Evolutionary conservation across 92 coral and sea anemone genomes (phyloP), one percentile per base, ranked within the genome.

Genomic region (Bergia sp.): DNA sequence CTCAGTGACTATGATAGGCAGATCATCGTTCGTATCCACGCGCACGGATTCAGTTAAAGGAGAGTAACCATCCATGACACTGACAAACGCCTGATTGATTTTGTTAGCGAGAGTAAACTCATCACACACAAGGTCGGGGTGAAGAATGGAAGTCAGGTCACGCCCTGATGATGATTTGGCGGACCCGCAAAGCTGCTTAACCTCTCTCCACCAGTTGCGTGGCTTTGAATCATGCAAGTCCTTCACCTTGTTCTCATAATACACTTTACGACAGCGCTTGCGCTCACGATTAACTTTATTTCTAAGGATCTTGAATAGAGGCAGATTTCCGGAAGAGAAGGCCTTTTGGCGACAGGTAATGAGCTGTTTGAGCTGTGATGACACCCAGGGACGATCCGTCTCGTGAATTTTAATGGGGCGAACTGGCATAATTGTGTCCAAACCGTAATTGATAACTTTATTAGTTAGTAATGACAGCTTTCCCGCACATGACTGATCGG

Each of bases 341-440:
- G 92, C 92, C 89, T 92, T 92, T 93, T 93, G 93, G 72, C 95
- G 85, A 29, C 88, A 89, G 66, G 85, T 39, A 74, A 93, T 88
- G 74, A 93, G 93, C 45, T 74, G 73, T 49, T 93, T 93, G 66
- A 91, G 91, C 43, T 90, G 90, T 50, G 76, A 39, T 3, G 88
- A 74, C 89, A 93, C 74, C 95, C 93, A 91, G 36, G 95, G 92
- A 49, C 93, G 85, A 88, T 93, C 95, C 39, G 88, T 88, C 39
- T 93, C 93, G 50, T 93, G 95, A 5, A 88, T 64, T 75, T 57
- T 90, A 11, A 93, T 81, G 67, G 91, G 69, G 15, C 90, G 89
- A 20, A 40, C 88, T 61, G 95, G 95, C 93, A 90, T 90, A 44
- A 93, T 90, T 50, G 91, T 92, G 72, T 92, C 87, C 72, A 92